Evolutionary conservation across 2,797 vertebrate genomes (phyloP), one percentile per base, ranked within the genome.

Genomic region (Vespertilio murinus): DNA sequence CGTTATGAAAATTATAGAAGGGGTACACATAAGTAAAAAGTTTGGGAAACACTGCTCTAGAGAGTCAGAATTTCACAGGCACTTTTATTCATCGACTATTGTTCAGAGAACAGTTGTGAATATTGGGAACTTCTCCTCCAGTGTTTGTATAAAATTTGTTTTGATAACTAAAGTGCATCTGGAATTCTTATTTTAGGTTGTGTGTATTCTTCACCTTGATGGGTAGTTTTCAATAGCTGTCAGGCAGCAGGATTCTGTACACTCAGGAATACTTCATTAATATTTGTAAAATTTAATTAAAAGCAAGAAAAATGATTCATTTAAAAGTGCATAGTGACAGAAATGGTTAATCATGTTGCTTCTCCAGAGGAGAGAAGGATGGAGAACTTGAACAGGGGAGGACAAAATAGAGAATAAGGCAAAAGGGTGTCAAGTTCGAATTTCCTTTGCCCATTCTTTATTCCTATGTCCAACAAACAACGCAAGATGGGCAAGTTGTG

Each of bases 51-150:
- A n/a, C n/a, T n/a, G n/a, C n/a, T n/a, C 82, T 80, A 54, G 73
- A 90, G 82, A 73, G 47, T 93, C 28, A 40, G 30, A 81, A 56
- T 88, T 96, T 93, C n/a, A 49, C 81, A 90, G 81, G 52, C 73
- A 92, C 42, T 92, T 95, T 78, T 61, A 94, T 88, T 93, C 69
- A 93, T 1, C 94, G 73, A 95, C 88, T 75, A 17, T 17, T 75
- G 14, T 80, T 91, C 61, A 81, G 80, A 67, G 89, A 91, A 90
- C 7, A 77, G 64, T 70, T 30, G 30, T 54, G 64, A 74, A 87
- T 92, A 89, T 14, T 61, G 73, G 54, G 56, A 92, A 79, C 45
- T 84, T 94, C 59, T 81, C 67, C 69, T 88, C 49, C 71, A 64
- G 7, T 59, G 9, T 10, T 77, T 38, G 12, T n/a, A 33, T 8